Conservation (phyloP, 1,140 invertebrate genomes). For the Leptonema lineaticorne region DNA sequence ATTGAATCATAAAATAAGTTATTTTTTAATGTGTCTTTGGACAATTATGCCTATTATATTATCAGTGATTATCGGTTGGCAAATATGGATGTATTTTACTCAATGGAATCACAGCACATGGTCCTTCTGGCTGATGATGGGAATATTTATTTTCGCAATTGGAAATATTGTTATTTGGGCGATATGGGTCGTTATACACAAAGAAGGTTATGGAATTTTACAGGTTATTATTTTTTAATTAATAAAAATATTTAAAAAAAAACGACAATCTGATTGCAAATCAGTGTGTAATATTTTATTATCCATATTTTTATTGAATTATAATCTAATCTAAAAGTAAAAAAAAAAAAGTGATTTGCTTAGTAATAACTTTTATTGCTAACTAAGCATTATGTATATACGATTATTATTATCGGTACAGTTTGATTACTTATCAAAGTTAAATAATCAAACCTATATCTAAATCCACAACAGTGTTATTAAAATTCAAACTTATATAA, state of each 20-base stretch:
- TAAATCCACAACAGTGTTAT: no score
- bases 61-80: constrained; percentile 50
- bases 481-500: constrained; percentile 5
- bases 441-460: background rate
- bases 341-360: no score
- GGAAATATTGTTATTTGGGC: constrained; percentile 50
- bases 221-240: constrained; percentile 46
- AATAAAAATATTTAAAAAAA: background rate
- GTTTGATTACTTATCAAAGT: background rate
- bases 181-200: constrained; percentile 47
- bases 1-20: constrained; percentile 52
- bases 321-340: no score
- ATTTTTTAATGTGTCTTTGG: constrained; percentile 54
- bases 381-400: no score
- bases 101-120: constrained; percentile 28
- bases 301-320: no score
- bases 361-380: no score
- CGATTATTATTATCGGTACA: no score
- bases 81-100: constrained; percentile 27
- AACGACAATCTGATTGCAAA: background rate
- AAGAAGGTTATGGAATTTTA: constrained; percentile 50
- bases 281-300: no score
- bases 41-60: constrained; percentile 51
- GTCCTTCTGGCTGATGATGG: constrained; percentile 47
- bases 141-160: constrained; percentile 48